Conservation (phyloP, 2,888 invertebrate genomes). For the Malachius bipustulatus region DNA sequence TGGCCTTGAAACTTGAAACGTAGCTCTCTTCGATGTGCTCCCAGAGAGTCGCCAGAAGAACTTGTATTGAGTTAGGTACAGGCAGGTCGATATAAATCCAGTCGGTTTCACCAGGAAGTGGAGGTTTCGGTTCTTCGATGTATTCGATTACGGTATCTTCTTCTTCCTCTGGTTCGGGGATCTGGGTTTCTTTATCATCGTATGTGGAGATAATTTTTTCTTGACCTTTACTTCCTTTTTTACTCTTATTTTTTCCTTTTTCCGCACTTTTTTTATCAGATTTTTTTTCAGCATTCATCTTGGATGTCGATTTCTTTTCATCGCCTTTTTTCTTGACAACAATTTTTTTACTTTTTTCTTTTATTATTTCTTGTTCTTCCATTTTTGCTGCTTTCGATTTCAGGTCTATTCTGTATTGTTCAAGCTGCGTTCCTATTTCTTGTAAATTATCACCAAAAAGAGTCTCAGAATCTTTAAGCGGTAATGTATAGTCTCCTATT, state of each 20-base stretch:
- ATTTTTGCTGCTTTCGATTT: conserved; percentile 10
- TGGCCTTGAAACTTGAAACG: conserved; percentile 42
- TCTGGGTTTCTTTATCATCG: conserved; percentile 31
- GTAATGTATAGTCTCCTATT: conserved; percentile 33
- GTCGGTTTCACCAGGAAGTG: conserved; percentile 13
- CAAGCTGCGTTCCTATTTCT: conserved; percentile 15
- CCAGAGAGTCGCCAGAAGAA: conserved; percentile 36
- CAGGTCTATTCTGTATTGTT: conserved; percentile 6
- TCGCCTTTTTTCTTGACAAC: conserved; percentile 15
- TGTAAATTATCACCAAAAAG: conserved; percentile 31
- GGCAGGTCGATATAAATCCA: conserved; percentile 34
- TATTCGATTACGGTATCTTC: conserved; percentile 14
- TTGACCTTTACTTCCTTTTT: conserved; percentile 16
- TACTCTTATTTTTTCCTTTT: conserved; percentile 15
- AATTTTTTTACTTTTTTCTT: conserved; percentile 4
- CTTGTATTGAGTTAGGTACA: conserved; percentile 25
- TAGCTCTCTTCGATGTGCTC: conserved; percentile 36
- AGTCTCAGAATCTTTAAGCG: conserved; percentile 33
- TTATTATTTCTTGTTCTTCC: conserved; percentile 6
- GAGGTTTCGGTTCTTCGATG: conserved; percentile 7
- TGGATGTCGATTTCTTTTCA: conserved; percentile 4
- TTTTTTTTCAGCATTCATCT: conserved; percentile 11
- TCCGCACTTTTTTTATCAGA: conserved; percentile 10
- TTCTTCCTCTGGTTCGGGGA: conserved; percentile 25
- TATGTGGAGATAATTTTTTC: too few species aligned